Percentiles rank a stretch among this genome's conserved stretches.
phyloP scores from a whole-genome alignment of 2,888 invertebrate species.

The Troilus luridus region DNA sequence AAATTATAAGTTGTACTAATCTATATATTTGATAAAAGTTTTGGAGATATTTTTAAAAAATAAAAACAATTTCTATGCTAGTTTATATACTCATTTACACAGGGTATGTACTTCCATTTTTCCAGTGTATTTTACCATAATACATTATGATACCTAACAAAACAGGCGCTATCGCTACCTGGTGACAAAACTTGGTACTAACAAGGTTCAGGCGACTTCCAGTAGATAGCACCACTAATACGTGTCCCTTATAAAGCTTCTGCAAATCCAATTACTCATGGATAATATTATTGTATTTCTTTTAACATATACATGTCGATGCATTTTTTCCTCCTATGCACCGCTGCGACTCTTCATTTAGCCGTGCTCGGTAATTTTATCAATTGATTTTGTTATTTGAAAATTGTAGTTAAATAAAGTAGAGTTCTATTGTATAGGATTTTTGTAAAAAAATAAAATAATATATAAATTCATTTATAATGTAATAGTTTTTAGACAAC shows the following conservation, averaged over 20 bases:
- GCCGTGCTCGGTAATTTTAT: neutral
- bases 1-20: too few species aligned
- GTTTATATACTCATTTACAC: too few species aligned
- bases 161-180: neutral
- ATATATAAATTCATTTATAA: too few species aligned
- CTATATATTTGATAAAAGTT: too few species aligned
- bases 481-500: neutral
- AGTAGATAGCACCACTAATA: neutral
- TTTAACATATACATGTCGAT: neutral
- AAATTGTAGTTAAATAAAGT: neutral
- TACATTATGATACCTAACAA: neutral
- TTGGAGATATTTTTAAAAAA: too few species aligned
- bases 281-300: neutral
- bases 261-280: neutral
- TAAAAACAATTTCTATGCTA: too few species aligned
- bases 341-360: neutral
- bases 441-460: too few species aligned
- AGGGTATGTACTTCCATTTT: too few species aligned
- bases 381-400: neutral
- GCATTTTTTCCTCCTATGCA: conserved; percentile 12
- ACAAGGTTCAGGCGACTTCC: neutral
- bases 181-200: neutral
- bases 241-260: neutral
- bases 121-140: neutral
- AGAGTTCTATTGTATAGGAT: neutral